Evolutionary conservation across 1,140 invertebrate species (phyloP).

Genomic region (Yoshiicerus persimilis): DNA sequence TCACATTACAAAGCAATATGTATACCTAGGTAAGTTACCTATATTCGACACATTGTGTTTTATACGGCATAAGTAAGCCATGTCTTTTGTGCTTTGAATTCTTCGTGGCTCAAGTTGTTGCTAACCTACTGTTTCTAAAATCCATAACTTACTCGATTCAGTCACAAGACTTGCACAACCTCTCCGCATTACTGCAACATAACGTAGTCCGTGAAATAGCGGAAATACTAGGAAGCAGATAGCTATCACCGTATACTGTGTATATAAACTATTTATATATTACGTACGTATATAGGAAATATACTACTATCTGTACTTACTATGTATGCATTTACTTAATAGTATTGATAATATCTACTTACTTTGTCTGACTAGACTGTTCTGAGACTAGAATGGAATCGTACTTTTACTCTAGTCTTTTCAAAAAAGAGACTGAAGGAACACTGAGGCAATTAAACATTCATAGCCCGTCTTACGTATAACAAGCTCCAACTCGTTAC

Average conservation of each 20-base stretch:
- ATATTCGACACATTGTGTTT: background rate
- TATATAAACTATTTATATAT: background rate
- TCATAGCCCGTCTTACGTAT: background rate
- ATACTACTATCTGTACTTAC: too few relatives aligned
- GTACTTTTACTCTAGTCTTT: background rate
- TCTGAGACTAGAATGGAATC: background rate
- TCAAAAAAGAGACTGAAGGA: background rate
- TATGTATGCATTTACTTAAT: too few relatives aligned
- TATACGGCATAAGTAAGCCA: background rate
- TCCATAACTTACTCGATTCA: background rate
- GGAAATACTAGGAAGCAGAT: background rate
- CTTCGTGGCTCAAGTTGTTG: background rate
- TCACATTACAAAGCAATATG: background rate
- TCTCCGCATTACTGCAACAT: background rate
- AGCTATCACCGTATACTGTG: background rate
- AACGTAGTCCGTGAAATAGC: background rate
- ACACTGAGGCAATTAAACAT: background rate
- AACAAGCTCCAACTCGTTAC: background rate
- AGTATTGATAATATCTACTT: too few relatives aligned
- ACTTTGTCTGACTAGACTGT: background rate
- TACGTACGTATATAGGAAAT: too few relatives aligned
- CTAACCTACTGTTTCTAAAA: background rate
- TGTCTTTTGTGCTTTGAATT: constrained; percentile 1
- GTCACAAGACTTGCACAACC: background rate
- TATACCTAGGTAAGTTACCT: background rate